A percentile compares a stretch with the other conserved stretches of the same genome.
Evolutionary conservation across 1,140 invertebrate genomes (phyloP).

Genomic region (Chironomus tepperi): DNA sequence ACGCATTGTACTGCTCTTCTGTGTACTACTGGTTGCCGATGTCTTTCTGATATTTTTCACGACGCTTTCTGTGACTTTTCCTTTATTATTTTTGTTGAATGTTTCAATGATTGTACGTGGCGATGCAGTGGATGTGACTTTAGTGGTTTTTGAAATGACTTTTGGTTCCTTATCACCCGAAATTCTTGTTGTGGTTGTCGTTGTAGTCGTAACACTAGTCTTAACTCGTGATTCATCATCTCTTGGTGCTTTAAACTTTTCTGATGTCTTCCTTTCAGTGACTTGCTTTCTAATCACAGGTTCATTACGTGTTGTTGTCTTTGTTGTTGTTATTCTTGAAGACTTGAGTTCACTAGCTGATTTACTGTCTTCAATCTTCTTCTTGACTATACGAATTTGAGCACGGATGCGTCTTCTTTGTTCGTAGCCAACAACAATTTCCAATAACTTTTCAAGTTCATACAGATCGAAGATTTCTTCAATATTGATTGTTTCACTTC

Average conservation of each 20-base stretch:
- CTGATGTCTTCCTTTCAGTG: constrained; percentile 36
- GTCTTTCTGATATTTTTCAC: constrained; percentile 25
- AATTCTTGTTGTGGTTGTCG: constrained; percentile 35
- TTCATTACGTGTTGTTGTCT: constrained; percentile 1
- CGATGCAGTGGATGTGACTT: constrained; percentile 39
- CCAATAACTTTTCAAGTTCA: constrained; percentile 58
- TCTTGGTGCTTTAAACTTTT: not conserved
- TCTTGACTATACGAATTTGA: constrained; percentile 59
- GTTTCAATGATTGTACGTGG: constrained; percentile 28
- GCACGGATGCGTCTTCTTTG: constrained; percentile 60
- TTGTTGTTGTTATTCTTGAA: not conserved
- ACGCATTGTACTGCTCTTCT: constrained; percentile 31
- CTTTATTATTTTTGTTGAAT: not conserved
- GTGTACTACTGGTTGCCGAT: constrained; percentile 27
- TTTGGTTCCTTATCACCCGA: constrained; percentile 31
- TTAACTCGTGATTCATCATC: constrained; percentile 28
- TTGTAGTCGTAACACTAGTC: constrained; percentile 39
- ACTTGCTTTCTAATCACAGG: constrained; percentile 31
- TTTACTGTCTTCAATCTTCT: constrained; percentile 40
- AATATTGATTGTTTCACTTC: constrained; percentile 44
- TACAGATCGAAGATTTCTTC: constrained; percentile 61
- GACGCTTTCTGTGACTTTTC: not conserved
- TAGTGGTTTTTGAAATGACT: constrained; percentile 34
- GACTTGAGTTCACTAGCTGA: not conserved
- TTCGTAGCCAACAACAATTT: constrained; percentile 63